Conservation (phyloP, 2,113 vertebrate genomes). For the Scomber scombrus region DNA sequence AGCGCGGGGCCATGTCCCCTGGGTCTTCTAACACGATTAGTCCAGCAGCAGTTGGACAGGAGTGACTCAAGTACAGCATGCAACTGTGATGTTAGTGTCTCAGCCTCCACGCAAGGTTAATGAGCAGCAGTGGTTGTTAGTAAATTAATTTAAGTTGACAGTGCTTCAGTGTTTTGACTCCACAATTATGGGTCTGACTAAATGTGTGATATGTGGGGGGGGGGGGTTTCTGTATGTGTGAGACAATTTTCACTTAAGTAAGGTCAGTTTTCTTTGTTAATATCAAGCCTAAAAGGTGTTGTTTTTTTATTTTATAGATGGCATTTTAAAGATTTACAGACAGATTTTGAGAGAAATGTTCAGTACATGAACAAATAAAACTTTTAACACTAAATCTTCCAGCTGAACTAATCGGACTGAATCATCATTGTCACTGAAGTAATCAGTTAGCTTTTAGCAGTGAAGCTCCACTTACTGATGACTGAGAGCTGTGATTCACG, state of each 20-base stretch:
- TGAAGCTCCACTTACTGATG: no score
- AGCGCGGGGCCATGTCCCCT: slow-evolving; percentile 31
- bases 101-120: slow-evolving; percentile 66
- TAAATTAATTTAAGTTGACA: slow-evolving; percentile 73
- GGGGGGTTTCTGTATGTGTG: background rate
- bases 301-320: slow-evolving; percentile 14
- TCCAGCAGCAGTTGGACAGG: slow-evolving; percentile 55
- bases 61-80: slow-evolving; percentile 62
- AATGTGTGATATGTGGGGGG: slow-evolving; percentile 18
- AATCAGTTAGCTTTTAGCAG: no score
- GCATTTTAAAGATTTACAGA: slow-evolving; percentile 6
- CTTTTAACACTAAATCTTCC: no score
- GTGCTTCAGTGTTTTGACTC: slow-evolving; percentile 36
- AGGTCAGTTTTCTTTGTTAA: slow-evolving; percentile 32
- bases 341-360: no score
- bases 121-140: slow-evolving; percentile 36
- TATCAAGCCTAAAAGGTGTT: background rate
- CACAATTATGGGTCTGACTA: slow-evolving; percentile 38
- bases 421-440: no score
- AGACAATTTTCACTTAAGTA: slow-evolving; percentile 18
- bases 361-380: no score
- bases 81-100: slow-evolving; percentile 46
- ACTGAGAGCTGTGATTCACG: no score
- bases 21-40: slow-evolving; percentile 58
- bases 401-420: no score